phyloP scores from a whole-genome alignment of 2,113 vertebrate species.

The Ceyx cyanopectus region DNA sequence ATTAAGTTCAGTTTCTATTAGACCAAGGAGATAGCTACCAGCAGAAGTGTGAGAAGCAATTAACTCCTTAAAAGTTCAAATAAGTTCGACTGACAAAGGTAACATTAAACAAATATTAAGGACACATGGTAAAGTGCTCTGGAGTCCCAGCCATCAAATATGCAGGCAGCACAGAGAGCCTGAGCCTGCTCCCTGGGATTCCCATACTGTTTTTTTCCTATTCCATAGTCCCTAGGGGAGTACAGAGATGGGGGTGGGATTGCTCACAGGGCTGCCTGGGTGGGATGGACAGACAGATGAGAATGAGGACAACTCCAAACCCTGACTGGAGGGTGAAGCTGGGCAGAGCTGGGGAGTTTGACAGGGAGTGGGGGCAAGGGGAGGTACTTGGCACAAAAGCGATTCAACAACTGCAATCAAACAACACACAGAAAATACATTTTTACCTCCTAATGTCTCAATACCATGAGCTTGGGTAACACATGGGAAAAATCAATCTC shows the following conservation, averaged over 20 bases:
- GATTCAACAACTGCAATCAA: background rate
- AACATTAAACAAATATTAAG: background rate
- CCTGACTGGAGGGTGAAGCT: background rate
- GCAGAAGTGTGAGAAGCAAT: conserved; percentile 10
- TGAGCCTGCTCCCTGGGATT: rapidly evolving
- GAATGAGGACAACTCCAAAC: background rate
- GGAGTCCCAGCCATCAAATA: background rate
- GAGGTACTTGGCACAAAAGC: background rate
- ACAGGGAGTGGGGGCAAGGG: background rate
- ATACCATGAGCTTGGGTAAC: background rate
- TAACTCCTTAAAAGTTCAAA: conserved; percentile 20
- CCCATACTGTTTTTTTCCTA: background rate
- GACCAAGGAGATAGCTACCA: background rate
- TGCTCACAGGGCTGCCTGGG: rapidly evolving
- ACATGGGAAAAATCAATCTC: background rate
- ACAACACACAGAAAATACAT: rapidly evolving
- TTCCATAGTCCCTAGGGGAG: background rate
- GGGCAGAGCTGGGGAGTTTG: background rate
- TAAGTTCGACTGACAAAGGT: background rate
- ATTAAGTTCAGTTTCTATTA: background rate
- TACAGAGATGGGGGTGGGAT: rapidly evolving
- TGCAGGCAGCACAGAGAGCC: background rate
- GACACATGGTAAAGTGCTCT: background rate
- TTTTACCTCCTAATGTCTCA: rapidly evolving
- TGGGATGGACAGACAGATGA: background rate